phyloP scores from a whole-genome alignment of 2,888 invertebrate species.

The Noctua comes region DNA sequence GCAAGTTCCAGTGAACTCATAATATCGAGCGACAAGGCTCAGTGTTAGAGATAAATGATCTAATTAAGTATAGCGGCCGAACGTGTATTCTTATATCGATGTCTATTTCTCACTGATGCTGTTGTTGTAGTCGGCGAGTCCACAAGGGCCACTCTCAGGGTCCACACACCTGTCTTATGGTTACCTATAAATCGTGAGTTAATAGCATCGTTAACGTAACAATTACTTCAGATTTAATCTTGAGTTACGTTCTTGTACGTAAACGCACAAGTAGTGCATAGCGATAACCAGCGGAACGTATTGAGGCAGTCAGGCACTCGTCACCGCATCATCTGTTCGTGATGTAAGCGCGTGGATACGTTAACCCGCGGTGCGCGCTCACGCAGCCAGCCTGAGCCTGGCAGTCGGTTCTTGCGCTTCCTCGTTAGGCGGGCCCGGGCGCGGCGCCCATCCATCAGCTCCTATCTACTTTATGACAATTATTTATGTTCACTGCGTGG shows the following conservation, averaged over 20 bases:
- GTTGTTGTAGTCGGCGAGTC: slow-evolving; percentile 70
- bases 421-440: slow-evolving; percentile 79
- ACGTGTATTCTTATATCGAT: slow-evolving; percentile 80
- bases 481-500: slow-evolving; percentile 88
- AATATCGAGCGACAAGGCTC: slow-evolving; percentile 29
- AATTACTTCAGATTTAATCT: slow-evolving; percentile 78
- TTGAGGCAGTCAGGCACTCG: slow-evolving; percentile 48
- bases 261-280: slow-evolving; percentile 73
- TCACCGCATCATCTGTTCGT: slow-evolving; percentile 72
- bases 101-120: slow-evolving; percentile 80
- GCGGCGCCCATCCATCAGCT: slow-evolving; percentile 85
- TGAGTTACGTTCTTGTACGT: slow-evolving; percentile 75
- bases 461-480: slow-evolving; percentile 89
- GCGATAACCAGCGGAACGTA: slow-evolving; percentile 71
- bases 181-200: slow-evolving; percentile 76
- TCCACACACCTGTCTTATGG: slow-evolving; percentile 76
- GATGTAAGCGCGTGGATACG: slow-evolving; percentile 71
- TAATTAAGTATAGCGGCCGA: slow-evolving; percentile 78
- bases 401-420: slow-evolving; percentile 74
- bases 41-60: slow-evolving; percentile 77
- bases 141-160: slow-evolving; percentile 65
- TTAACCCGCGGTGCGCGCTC: slow-evolving; percentile 64
- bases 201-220: slow-evolving; percentile 78
- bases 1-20: slow-evolving; percentile 13
- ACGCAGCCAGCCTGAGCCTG: slow-evolving; percentile 62